Conservation (phyloP, 2,888 invertebrate species). For the Eurois occulta region DNA sequence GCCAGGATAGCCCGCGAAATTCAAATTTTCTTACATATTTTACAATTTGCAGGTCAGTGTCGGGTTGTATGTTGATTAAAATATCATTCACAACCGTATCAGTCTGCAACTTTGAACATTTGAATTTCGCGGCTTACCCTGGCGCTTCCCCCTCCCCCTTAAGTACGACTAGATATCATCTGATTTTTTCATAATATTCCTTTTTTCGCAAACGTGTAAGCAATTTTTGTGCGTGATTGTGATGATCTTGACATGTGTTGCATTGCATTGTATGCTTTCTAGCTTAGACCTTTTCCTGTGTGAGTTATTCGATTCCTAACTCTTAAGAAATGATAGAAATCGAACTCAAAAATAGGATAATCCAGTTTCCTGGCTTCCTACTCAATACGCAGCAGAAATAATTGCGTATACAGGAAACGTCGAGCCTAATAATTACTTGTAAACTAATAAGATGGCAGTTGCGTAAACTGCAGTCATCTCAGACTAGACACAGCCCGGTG, state of each 20-base stretch:
- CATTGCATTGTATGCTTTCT: constrained; percentile 1
- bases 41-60: too few species aligned
- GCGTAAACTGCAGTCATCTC: background rate
- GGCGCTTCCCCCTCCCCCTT: too few species aligned
- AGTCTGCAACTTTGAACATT: too few species aligned
- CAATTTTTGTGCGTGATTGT: constrained; percentile 1
- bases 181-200: background rate
- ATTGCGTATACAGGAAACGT: constrained; percentile 1
- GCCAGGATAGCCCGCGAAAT: too few species aligned
- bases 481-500: constrained; percentile 14
- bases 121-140: too few species aligned
- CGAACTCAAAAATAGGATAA: background rate
- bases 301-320: background rate
- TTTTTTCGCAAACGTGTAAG: background rate
- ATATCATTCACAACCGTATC: too few species aligned
- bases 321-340: background rate
- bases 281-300: background rate
- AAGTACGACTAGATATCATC: background rate
- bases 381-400: background rate
- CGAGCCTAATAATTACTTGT: background rate
- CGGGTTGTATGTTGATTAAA: too few species aligned
- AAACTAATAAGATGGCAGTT: constrained; percentile 9
- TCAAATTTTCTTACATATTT: too few species aligned
- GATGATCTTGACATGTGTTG: background rate
- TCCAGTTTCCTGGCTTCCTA: background rate